A percentile compares a stretch with the other conserved stretches of the same genome.
These are phyloP conservation scores for Spialia ferax DNA, from an alignment of 2,888 invertebrate species.

Conservation along the genomic window DNA sequence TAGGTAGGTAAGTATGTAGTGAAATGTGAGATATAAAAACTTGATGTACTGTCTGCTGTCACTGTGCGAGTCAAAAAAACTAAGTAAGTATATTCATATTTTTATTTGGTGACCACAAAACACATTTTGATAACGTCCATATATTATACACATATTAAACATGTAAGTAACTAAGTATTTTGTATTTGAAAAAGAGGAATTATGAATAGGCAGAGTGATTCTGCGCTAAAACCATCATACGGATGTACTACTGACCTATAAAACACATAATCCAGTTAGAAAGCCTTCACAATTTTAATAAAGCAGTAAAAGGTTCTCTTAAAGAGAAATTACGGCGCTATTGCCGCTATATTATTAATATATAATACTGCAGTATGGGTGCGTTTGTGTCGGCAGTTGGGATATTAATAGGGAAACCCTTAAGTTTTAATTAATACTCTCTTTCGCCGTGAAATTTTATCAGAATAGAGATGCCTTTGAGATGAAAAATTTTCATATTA, in stretches of 20 bases:
- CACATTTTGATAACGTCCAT: too few relatives aligned
- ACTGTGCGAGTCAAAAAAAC: too few relatives aligned
- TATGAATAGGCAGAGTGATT: background rate
- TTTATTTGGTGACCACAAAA: too few relatives aligned
- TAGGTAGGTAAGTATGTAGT: too few relatives aligned
- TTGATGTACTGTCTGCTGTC: too few relatives aligned
- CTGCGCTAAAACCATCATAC: background rate
- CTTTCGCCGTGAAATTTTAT: background rate
- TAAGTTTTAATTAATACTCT: background rate
- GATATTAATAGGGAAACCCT: background rate
- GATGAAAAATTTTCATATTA: too few relatives aligned
- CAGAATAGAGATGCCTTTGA: background rate
- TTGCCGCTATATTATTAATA: background rate
- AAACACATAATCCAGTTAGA: background rate
- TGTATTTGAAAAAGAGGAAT: background rate
- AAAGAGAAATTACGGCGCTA: background rate
- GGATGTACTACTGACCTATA: constrained; percentile 1
- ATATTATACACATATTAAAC: too few relatives aligned
- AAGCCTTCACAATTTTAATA: background rate
- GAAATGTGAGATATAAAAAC: too few relatives aligned
- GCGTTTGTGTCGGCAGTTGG: background rate
- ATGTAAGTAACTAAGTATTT: too few relatives aligned
- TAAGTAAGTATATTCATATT: too few relatives aligned
- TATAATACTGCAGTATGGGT: background rate
- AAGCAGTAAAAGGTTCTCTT: background rate